Percentiles rank a stretch among this genome's conserved stretches.
Conservation (phyloP, 2,113 vertebrate genomes). For the Notarius quadriscutis region DNA sequence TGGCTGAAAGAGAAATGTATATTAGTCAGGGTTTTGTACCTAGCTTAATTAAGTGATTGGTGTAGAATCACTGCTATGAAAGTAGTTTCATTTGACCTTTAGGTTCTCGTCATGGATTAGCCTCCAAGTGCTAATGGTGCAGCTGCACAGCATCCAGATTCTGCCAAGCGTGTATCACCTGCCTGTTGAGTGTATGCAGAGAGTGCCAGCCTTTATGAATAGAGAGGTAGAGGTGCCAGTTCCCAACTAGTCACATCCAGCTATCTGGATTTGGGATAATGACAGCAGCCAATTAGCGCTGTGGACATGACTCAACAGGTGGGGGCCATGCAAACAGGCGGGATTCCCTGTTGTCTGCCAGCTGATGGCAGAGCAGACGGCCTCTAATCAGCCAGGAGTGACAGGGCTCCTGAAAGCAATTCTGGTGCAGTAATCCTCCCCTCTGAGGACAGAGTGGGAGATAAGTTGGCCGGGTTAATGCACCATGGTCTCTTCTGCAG, state of each 20-base stretch:
- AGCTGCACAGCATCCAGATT: conserved; percentile 15
- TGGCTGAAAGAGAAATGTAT: conserved; percentile 31
- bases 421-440: conserved; percentile 57
- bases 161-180: conserved; percentile 28
- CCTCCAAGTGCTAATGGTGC: conserved; percentile 29
- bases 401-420: conserved; percentile 60
- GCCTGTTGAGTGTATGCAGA: conserved; percentile 2
- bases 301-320: conserved; percentile 8
- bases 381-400: conserved; percentile 59
- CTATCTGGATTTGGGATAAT: conserved; percentile 51
- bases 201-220: conserved; percentile 41
- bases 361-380: conserved; percentile 55
- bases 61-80: conserved; percentile 23
- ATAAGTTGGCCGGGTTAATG: conserved; percentile 62
- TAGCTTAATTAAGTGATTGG: conserved; percentile 51
- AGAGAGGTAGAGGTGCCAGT: conserved; percentile 43
- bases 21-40: conserved; percentile 44
- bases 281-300: conserved; percentile 47
- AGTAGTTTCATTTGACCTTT: conserved; percentile 40
- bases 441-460: conserved; percentile 55
- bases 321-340: conserved; percentile 55
- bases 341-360: conserved; percentile 57
- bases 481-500: conserved; percentile 52
- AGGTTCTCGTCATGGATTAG: conserved; percentile 42
- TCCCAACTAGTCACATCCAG: conserved; percentile 38